phyloP scores from a whole-genome alignment of 53 echinoderm and acorn worm genomes.

The Temnopleurus reevesii region DNA sequence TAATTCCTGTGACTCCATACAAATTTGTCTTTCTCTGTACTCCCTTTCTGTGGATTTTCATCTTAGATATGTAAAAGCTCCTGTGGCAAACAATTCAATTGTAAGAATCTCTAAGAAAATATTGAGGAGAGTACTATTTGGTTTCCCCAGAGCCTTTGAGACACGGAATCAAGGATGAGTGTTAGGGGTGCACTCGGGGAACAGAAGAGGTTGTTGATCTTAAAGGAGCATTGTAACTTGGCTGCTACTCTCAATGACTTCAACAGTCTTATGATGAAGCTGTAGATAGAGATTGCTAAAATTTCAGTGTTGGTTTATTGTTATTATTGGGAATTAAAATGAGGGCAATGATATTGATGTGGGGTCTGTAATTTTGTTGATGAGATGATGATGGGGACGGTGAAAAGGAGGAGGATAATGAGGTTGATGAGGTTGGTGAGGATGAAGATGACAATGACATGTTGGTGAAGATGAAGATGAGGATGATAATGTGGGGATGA shows the following conservation, averaged over 20 bases:
- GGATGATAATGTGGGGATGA: background rate
- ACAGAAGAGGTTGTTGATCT: background rate
- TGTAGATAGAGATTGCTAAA: too few relatives aligned
- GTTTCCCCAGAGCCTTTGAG: background rate
- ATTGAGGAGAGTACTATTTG: background rate
- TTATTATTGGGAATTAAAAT: background rate
- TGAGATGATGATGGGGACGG: background rate
- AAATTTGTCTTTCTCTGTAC: too few relatives aligned
- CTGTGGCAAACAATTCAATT: background rate
- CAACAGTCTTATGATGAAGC: too few relatives aligned
- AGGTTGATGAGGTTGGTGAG: background rate
- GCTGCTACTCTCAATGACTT: too few relatives aligned
- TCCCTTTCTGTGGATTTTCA: background rate
- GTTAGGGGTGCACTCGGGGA: too few relatives aligned
- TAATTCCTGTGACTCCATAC: too few relatives aligned
- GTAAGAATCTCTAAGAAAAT: slow-evolving; percentile 17
- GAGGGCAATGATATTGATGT: background rate
- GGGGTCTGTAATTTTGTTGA: too few relatives aligned
- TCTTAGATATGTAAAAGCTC: background rate
- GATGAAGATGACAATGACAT: background rate
- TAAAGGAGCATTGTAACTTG: slow-evolving; percentile 3
- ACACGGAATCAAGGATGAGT: slow-evolving; percentile 12
- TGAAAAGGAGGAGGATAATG: background rate
- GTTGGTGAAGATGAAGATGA: background rate
- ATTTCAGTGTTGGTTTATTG: too few relatives aligned